Evolutionary conservation across 2,888 invertebrate species (phyloP), one percentile per base, ranked within the genome.

Genomic region (Empis livida): DNA sequence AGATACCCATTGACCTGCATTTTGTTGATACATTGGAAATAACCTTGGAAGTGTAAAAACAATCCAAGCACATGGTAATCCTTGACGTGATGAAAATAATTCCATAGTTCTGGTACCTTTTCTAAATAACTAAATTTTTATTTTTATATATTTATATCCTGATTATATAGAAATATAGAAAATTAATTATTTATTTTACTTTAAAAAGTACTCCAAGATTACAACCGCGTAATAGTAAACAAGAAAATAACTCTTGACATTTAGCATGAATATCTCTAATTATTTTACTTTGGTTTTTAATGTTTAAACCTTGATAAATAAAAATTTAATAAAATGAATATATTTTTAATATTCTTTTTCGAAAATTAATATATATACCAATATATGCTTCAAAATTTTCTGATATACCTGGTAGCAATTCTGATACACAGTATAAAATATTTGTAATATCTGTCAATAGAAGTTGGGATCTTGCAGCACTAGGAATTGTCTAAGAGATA

Each of bases 211-310:
- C 76, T 58, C 84, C 83, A 39, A 89, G 66, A 0, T 86, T 81
- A 11, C 84, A 79, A 0, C 86, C 88, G 50, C 88, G 75, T 42
- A 84, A 72, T 10, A 88, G 67, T 13, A 89, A 71, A 51, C 84
- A 86, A 52, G 79, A 77, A 56, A 86, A 79, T 42, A 90, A 69
- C 58, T 88, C 84, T 55, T 83, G 79, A 63, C 89, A 88, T 62
- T 90, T 90, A 1, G 84, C 78, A 60, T 90, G 89, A 13, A 89
- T 79, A 55, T 89, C 88, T 42, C 84, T 72, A n/a, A 86, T 76
- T 44, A 83, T 81, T 53, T 84, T 77, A 10, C 78, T 75, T 58
- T 81, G 76, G 51, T 74, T 71, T 47, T 70, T 72, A 15, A 73
- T 63, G 37, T 75, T 73, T 10, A 79, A 58, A 1, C 84, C 84